A percentile compares a stretch with the other conserved stretches of the same genome.
phyloP scores from a whole-genome alignment of 2,797 vertebrate species.

The Syngnathus acus region DNA sequence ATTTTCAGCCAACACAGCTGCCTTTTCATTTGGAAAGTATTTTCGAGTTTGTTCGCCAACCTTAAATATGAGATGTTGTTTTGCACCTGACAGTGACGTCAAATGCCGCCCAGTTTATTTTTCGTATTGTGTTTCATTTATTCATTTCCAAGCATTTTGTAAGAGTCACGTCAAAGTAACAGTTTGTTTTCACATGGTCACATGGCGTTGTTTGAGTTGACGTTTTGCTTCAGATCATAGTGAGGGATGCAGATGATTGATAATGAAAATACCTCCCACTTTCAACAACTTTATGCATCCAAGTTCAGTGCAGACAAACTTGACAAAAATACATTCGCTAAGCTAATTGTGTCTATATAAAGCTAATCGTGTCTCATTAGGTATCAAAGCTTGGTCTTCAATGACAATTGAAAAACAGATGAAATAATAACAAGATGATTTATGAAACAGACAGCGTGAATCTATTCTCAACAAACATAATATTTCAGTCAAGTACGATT shows the following conservation, averaged over 20 bases:
- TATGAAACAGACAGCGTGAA: background rate
- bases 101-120: background rate
- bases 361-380: background rate
- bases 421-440: background rate
- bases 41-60: background rate
- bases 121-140: background rate
- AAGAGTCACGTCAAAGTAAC: too few species aligned
- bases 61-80: background rate
- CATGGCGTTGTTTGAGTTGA: too few species aligned
- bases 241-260: too few species aligned
- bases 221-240: too few species aligned
- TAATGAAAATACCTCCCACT: too few species aligned
- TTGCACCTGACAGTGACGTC: background rate
- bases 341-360: too few species aligned
- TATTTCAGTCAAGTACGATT: background rate
- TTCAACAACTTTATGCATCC: too few species aligned
- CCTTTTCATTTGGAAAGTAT: background rate
- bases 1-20: background rate
- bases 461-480: background rate
- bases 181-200: too few species aligned
- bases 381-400: background rate
- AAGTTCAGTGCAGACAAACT: too few species aligned
- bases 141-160: too few species aligned
- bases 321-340: too few species aligned
- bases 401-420: background rate